phyloP scores from a whole-genome alignment of 2,113 vertebrate genomes.

The Entelurus aequoreus region DNA sequence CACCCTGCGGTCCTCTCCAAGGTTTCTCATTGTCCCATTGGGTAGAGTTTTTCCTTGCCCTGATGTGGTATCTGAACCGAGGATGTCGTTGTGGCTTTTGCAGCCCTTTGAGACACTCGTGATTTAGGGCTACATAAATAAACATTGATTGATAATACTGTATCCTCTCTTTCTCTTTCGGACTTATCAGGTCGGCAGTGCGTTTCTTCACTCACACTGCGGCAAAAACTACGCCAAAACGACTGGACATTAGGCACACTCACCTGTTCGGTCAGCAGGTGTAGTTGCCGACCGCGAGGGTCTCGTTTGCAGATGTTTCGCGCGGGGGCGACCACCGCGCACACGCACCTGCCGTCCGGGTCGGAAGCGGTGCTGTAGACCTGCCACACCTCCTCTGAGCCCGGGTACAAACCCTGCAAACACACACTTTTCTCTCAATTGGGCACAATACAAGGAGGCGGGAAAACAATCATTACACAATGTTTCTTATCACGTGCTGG shows the following conservation, averaged over 20 bases:
- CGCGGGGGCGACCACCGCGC: slow-evolving; percentile 90
- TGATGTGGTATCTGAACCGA: too few species aligned
- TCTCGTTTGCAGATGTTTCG: slow-evolving; percentile 88
- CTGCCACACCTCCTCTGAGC: slow-evolving; percentile 94
- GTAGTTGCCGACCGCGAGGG: slow-evolving; percentile 87
- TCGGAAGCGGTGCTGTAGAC: slow-evolving; percentile 94
- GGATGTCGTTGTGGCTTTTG: too few species aligned
- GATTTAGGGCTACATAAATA: too few species aligned
- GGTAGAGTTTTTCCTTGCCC: too few species aligned
- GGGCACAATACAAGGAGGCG: background rate
- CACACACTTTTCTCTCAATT: slow-evolving; percentile 1
- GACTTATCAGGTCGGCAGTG: too few species aligned
- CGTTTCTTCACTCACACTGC: slow-evolving; percentile 4
- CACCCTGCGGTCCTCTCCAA: too few species aligned
- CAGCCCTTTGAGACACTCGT: too few species aligned
- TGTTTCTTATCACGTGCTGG: background rate
- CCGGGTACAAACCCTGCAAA: slow-evolving; percentile 66
- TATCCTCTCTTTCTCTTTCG: too few species aligned
- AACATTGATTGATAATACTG: too few species aligned
- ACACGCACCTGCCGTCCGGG: slow-evolving; percentile 89
- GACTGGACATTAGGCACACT: slow-evolving; percentile 1
- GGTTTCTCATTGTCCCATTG: too few species aligned
- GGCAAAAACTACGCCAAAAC: too few species aligned
- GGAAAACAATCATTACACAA: background rate
- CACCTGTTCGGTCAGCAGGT: slow-evolving; percentile 89